Base-by-base conservation (phyloP, 2,113 vertebrate species). In the Channa maculata region DNA sequence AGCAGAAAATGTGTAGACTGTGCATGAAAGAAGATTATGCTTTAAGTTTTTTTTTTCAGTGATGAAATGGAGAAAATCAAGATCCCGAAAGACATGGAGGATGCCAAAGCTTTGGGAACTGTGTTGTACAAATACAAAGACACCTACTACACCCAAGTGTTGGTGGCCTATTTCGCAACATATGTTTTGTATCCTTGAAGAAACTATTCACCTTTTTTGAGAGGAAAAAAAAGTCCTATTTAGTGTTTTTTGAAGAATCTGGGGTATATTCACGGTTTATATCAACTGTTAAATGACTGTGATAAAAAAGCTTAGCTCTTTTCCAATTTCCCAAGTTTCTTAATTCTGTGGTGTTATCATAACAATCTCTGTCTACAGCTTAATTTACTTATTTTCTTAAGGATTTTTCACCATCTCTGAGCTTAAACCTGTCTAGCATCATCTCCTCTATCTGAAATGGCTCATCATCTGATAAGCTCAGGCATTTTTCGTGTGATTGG, bases 61-160 rank as follows among this genome's bases (percentile, higher is more conserved):
- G 96, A 98, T 88, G 98, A 99, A 94, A 95, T 94, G 93, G 93
- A 95, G 85, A 97, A 91, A 88, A 97, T 99, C 84, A 98, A 96
- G 89, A 92, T 99, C 86, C 98, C 98, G 13, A 97, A 96, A 93
- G 96, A 99, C 88, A 99, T 99, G 98, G 97, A 99, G 65, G 98
- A 99, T 89, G 98, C 98, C 81, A 99, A 99, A 91, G 98, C 98
- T 57, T 91, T 99, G 92, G 98, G 98, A 86, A 98, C 95, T 75
- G 98, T 99, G 67, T 94, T 99, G 72, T 99, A 97, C 75, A 99
- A 98, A 89, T 99, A 99, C 72, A 99, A 99, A 89, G 97, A 99
- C 92, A 97, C 97, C 0, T 99, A 97, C 90, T 99, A 99, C 10
- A 96, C 96, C 84, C 96, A 99, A 94, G 98, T 99, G 75, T 92